phyloP scores from a whole-genome alignment of 2,113 vertebrate species.

The Apodemus speciosus region DNA sequence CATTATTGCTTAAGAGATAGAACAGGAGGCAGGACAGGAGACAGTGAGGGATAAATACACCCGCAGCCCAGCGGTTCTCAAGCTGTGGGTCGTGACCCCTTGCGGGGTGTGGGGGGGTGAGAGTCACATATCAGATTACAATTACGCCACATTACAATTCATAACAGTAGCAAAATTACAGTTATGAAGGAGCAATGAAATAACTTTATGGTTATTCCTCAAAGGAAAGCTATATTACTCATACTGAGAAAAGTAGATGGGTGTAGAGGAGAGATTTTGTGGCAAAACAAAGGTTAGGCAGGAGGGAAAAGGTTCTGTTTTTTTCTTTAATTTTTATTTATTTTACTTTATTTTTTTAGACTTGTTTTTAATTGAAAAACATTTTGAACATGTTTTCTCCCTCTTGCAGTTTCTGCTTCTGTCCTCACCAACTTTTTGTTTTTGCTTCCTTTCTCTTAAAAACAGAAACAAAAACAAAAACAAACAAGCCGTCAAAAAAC shows the following conservation, averaged over 20 bases:
- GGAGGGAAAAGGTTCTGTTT: slow-evolving; percentile 27
- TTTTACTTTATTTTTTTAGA: neutral
- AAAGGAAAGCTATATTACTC: neutral
- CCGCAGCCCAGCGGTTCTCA: neutral
- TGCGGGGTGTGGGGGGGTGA: too few relatives aligned
- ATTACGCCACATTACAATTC: neutral
- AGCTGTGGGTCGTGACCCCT: neutral
- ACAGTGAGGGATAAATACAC: neutral
- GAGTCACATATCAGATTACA: neutral
- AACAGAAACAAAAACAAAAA: neutral
- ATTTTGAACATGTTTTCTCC: neutral
- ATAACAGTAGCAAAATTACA: neutral
- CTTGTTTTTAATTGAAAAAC: neutral
- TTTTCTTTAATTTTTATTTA: neutral
- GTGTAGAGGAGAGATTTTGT: neutral
- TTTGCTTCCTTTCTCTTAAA: neutral
- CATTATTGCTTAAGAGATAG: neutral
- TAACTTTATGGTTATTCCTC: neutral
- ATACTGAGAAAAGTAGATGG: neutral
- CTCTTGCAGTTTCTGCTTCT: neutral
- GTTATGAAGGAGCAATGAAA: neutral
- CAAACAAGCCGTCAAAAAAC: neutral
- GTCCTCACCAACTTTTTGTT: neutral
- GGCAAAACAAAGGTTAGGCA: slow-evolving; percentile 20
- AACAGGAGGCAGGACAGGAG: neutral